Conservation (phyloP, 2,888 invertebrate genomes). For the Drosophila paracracens region DNA sequence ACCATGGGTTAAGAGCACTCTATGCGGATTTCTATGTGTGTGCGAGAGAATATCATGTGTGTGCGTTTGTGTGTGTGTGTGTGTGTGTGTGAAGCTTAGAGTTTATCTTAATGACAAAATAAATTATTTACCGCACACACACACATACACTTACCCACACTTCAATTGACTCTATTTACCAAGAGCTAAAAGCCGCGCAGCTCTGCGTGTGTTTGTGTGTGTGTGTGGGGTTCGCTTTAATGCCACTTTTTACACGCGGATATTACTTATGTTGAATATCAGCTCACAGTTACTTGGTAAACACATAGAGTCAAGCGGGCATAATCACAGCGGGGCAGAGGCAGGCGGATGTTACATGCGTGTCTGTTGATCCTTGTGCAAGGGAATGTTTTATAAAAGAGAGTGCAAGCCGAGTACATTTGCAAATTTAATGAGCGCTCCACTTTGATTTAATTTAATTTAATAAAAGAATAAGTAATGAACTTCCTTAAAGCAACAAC, state of each 20-base stretch:
- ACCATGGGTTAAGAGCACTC: constrained; percentile 48
- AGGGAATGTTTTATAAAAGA: background rate
- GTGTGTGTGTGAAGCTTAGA: constrained; percentile 48
- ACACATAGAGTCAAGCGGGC: constrained; percentile 1
- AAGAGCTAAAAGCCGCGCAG: background rate
- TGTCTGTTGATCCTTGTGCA: constrained; percentile 24
- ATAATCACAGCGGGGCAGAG: constrained; percentile 10
- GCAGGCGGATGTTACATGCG: background rate
- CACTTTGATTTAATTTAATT: background rate
- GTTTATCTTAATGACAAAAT: constrained; percentile 80
- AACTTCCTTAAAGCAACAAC: background rate
- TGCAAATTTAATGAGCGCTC: background rate
- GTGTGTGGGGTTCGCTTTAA: constrained; percentile 50
- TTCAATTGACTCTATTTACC: constrained; percentile 71
- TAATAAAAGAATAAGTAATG: background rate
- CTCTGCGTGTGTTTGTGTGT: constrained; percentile 8
- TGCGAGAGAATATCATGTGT: background rate
- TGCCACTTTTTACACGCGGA: constrained; percentile 58
- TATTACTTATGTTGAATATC: constrained; percentile 60
- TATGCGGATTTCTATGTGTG: constrained; percentile 3
- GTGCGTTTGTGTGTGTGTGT: constrained; percentile 15
- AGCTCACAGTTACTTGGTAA: constrained; percentile 28
- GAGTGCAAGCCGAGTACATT: background rate
- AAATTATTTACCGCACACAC: constrained; percentile 71
- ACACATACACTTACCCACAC: constrained; percentile 21